Evolutionary conservation across 2,888 invertebrate genomes (phyloP).

Genomic region (Chloroclystis v-ata): DNA sequence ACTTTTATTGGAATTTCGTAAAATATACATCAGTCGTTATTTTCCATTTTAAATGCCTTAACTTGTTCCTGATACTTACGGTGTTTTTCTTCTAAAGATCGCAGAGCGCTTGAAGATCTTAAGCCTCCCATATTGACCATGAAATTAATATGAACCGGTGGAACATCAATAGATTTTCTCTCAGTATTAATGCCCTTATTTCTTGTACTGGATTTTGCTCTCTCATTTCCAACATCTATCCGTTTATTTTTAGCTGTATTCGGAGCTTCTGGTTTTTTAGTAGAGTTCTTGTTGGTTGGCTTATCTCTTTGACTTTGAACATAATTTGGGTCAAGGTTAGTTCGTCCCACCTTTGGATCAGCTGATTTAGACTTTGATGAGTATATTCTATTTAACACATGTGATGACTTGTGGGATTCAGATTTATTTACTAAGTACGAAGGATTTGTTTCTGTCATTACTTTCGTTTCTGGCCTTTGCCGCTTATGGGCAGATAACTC

Average conservation of each 20-base stretch:
- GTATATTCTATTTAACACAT: constrained; percentile 34
- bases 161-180: constrained; percentile 24
- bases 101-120: constrained; percentile 54
- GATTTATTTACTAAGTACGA: constrained; percentile 61
- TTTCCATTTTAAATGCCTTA: constrained; percentile 47
- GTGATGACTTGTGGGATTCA: constrained; percentile 36
- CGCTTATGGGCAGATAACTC: constrained; percentile 31
- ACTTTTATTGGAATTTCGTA: too few relatives aligned
- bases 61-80: constrained; percentile 65
- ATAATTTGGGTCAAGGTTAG: constrained; percentile 1
- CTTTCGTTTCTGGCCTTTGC: constrained; percentile 18
- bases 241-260: constrained; percentile 21
- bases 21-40: constrained; percentile 24
- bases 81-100: constrained; percentile 64
- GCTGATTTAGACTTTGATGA: constrained; percentile 48
- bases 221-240: constrained; percentile 21
- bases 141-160: constrained; percentile 64
- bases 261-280: constrained; percentile 6
- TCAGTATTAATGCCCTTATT: constrained; percentile 45
- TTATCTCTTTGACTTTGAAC: background rate
- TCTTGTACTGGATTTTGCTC: constrained; percentile 39
- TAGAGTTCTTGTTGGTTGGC: background rate
- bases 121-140: constrained; percentile 56
- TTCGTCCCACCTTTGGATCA: constrained; percentile 31
- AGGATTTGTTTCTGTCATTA: constrained; percentile 31